Conservation (phyloP, 2,797 vertebrate species). For the Brachymystax lenok region DNA sequence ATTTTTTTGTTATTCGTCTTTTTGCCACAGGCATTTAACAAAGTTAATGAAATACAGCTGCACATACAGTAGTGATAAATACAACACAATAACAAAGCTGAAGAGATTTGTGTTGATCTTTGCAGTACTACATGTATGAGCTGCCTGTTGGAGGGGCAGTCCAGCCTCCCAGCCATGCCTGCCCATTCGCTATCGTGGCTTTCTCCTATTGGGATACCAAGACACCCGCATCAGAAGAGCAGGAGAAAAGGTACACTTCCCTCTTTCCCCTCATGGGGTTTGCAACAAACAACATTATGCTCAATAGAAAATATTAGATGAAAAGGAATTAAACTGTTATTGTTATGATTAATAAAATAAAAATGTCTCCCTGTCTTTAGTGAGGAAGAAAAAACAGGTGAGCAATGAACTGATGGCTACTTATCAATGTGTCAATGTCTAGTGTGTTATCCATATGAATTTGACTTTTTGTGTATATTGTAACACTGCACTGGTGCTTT, state of each 20-base stretch:
- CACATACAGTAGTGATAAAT: too few relatives aligned
- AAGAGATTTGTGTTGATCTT: conserved; percentile 30
- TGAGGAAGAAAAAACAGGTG: conserved; percentile 60
- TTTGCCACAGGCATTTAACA: too few relatives aligned
- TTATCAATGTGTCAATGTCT: neutral
- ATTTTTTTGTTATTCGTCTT: too few relatives aligned
- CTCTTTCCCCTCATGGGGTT: neutral
- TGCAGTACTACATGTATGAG: conserved; percentile 80
- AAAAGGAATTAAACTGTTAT: neutral
- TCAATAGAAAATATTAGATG: neutral
- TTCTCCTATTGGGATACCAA: conserved; percentile 74
- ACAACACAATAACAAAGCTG: too few relatives aligned
- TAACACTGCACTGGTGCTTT: neutral
- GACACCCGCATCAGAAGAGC: conserved; percentile 31
- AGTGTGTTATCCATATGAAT: neutral
- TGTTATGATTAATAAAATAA: conserved; percentile 10
- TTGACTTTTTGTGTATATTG: neutral
- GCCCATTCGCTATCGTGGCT: conserved; percentile 73
- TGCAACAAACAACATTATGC: too few relatives aligned
- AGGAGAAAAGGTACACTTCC: conserved; percentile 64
- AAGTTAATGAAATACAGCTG: too few relatives aligned
- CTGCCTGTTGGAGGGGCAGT: conserved; percentile 53
- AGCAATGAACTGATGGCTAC: conserved; percentile 37
- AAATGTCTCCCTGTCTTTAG: conserved; percentile 47
- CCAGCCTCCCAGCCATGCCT: conserved; percentile 67